A percentile compares a stretch with the other conserved stretches of the same genome.
Conservation (phyloP, 2,113 vertebrate species). For the Silurus glanis region DNA sequence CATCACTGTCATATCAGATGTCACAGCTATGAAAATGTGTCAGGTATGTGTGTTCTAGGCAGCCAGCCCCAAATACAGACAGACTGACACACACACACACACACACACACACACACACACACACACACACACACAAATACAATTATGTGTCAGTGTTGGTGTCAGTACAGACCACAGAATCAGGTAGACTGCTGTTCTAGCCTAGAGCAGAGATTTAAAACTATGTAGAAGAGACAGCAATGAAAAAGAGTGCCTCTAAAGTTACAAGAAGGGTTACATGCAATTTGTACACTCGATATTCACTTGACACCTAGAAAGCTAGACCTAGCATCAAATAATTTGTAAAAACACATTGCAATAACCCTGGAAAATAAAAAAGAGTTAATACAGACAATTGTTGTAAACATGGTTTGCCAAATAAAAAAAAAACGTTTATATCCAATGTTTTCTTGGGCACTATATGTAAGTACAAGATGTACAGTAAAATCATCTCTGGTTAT, state of each 20-base stretch:
- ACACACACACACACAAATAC: background rate
- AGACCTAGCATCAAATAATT: background rate
- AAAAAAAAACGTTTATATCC: background rate
- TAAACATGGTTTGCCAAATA: background rate
- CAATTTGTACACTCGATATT: background rate
- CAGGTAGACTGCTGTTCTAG: background rate
- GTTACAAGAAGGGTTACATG: background rate
- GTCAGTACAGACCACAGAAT: slow-evolving; percentile 48
- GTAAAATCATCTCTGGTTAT: background rate
- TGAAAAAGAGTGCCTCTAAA: background rate
- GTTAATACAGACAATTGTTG: background rate
- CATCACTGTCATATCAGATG: slow-evolving; percentile 85
- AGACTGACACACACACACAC: slow-evolving; percentile 1
- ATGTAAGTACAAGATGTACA: background rate
- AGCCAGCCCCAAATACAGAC: slow-evolving; percentile 14
- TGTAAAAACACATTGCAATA: background rate
- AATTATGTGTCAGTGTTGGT: slow-evolving; percentile 39
- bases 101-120: slow-evolving; percentile 22
- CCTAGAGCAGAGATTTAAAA: slow-evolving; percentile 13
- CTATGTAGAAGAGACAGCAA: slow-evolving; percentile 15
- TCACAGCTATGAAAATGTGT: slow-evolving; percentile 78
- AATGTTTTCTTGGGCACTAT: background rate
- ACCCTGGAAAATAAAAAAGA: background rate
- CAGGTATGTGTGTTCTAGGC: slow-evolving; percentile 53
- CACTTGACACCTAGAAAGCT: background rate